These are phyloP conservation scores for Drosophila kurseongensis DNA, from an alignment of 1,140 invertebrate species.

Conservation along the genomic window DNA sequence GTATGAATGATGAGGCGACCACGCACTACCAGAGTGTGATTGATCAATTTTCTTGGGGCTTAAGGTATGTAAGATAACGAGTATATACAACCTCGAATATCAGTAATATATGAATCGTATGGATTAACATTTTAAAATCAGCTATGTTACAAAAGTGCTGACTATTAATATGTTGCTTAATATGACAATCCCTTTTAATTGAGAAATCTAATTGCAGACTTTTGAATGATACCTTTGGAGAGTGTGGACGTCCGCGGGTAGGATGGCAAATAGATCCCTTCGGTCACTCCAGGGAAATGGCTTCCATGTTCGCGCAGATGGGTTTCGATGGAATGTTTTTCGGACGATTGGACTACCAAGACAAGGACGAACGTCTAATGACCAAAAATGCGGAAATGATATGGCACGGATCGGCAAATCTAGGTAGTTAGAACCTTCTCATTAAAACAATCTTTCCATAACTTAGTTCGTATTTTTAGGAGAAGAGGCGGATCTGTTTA, in stretches of 20 bases:
- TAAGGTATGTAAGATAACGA: conserved; percentile 43
- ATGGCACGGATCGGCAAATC: conserved; percentile 66
- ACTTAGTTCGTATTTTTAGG: conserved; percentile 4
- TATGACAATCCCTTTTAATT: background rate
- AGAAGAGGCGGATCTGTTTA: conserved; percentile 88
- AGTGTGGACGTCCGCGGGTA: conserved; percentile 91
- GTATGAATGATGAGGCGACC: conserved; percentile 97
- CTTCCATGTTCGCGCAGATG: conserved; percentile 92
- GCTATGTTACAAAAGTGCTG: no score
- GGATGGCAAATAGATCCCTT: conserved; percentile 98
- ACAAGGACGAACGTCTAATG: conserved; percentile 89
- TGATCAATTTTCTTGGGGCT: conserved; percentile 95
- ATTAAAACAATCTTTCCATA: background rate
- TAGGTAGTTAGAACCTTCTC: conserved; percentile 28
- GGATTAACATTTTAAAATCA: no score
- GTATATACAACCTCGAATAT: no score
- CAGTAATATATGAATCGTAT: no score
- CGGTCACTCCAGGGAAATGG: conserved; percentile 94
- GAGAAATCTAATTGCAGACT: conserved; percentile 39
- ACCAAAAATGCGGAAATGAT: conserved; percentile 86
- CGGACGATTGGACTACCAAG: conserved; percentile 94
- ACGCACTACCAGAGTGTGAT: conserved; percentile 97
- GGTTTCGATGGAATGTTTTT: conserved; percentile 96
- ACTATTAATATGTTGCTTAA: no score
- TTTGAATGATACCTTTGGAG: conserved; percentile 93